phyloP scores from a whole-genome alignment of 2,888 invertebrate genomes.

The Escarpia spicata region DNA sequence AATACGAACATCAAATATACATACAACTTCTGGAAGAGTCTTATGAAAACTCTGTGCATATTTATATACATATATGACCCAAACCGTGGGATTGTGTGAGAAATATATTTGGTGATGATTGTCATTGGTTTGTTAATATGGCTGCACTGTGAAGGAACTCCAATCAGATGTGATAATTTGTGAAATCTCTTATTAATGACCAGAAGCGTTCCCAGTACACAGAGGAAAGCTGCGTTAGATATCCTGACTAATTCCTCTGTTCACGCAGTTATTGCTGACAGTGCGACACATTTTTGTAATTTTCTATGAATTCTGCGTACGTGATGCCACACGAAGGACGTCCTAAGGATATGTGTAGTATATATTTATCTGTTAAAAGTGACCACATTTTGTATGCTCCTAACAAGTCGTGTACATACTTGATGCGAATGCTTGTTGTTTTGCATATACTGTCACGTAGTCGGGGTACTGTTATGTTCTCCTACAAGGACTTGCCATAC shows the following conservation, averaged over 20 bases:
- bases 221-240: background rate
- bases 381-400: background rate
- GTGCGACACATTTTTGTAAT: background rate
- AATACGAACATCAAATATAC: no score
- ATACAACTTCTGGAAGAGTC: no score
- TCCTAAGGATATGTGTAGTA: background rate
- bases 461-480: background rate
- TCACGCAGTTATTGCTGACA: background rate
- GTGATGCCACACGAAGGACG: background rate
- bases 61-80: no score
- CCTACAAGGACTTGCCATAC: background rate
- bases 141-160: background rate
- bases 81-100: no score
- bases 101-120: no score
- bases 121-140: no score
- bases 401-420: background rate
- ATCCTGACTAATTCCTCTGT: background rate
- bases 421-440: constrained; percentile 3
- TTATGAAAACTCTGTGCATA: no score
- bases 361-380: background rate
- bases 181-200: background rate
- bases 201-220: background rate
- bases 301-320: background rate
- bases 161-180: background rate
- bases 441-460: background rate